These are phyloP conservation scores for Nymphicus hollandicus DNA, from an alignment of 2,113 vertebrate species.

Conservation along the genomic window DNA sequence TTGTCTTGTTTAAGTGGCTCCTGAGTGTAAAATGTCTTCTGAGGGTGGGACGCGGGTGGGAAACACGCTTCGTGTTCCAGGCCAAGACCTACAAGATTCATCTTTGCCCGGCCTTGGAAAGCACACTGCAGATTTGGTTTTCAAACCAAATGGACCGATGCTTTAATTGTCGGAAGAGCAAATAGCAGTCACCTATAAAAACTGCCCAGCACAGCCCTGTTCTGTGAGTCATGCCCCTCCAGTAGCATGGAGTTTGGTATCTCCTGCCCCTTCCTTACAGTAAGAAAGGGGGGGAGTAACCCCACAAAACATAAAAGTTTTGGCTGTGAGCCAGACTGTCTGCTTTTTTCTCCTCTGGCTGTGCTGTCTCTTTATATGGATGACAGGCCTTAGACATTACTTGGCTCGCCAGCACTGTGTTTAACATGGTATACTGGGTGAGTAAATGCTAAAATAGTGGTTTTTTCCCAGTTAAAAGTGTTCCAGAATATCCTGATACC, in stretches of 20 bases:
- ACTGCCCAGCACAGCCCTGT: constrained; percentile 4
- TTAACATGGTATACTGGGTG: constrained; percentile 39
- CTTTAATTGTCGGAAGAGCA: neutral
- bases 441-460: constrained; percentile 42
- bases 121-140: neutral
- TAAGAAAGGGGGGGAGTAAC: neutral
- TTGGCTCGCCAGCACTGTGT: constrained; percentile 59
- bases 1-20: constrained; percentile 78
- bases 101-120: constrained; percentile 29
- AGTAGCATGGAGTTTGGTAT: constrained; percentile 5
- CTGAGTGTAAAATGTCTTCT: constrained; percentile 72
- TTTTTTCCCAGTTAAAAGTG: constrained; percentile 42
- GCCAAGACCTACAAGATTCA: neutral
- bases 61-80: neutral
- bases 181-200: neutral
- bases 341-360: constrained; percentile 54
- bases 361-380: constrained; percentile 46
- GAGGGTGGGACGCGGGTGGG: constrained; percentile 65
- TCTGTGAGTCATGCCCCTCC: constrained; percentile 31
- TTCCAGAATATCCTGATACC: constrained; percentile 44
- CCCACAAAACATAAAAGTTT: neutral
- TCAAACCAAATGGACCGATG: neutral
- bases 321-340: constrained; percentile 42
- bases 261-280: constrained; percentile 5
- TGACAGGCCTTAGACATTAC: constrained; percentile 57